These are phyloP conservation scores for Leptopterna dolabrata DNA, from an alignment of 2,888 invertebrate species.

Conservation along the genomic window DNA sequence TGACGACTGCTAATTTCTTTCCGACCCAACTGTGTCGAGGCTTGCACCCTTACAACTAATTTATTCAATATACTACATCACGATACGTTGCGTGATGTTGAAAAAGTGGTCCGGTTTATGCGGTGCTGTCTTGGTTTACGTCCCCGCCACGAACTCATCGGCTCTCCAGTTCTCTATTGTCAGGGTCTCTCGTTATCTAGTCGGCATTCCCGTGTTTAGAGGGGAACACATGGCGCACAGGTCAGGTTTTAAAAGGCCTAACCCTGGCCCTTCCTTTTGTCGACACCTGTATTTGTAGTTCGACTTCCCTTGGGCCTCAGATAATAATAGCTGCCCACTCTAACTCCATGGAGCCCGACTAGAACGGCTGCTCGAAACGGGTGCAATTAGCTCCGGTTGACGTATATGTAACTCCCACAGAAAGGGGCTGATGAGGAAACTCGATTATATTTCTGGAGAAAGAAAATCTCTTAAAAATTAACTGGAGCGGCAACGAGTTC, in stretches of 20 bases:
- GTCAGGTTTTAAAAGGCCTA: neutral
- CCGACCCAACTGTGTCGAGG: too few relatives aligned
- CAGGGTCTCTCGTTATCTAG: neutral
- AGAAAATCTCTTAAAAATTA: too few relatives aligned
- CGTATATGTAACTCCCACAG: neutral
- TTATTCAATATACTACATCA: neutral
- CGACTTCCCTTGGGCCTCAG: neutral
- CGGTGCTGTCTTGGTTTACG: neutral
- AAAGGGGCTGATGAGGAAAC: too few relatives aligned
- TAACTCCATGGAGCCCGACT: neutral
- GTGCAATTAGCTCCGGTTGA: neutral
- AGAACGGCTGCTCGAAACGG: neutral
- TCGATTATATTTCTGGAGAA: too few relatives aligned
- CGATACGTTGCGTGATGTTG: neutral
- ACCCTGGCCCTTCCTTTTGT: neutral
- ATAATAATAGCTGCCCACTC: neutral
- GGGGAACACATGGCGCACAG: neutral
- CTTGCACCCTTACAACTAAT: neutral
- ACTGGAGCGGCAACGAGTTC: too few relatives aligned
- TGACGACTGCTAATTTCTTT: too few relatives aligned
- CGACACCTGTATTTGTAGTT: slow-evolving; percentile 7
- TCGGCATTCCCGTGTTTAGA: neutral
- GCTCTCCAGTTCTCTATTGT: neutral
- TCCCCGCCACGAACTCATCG: neutral
- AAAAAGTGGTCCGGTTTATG: neutral